phyloP scores from a whole-genome alignment of 1,140 invertebrate species.

The Polypedilum vanderplanki region DNA sequence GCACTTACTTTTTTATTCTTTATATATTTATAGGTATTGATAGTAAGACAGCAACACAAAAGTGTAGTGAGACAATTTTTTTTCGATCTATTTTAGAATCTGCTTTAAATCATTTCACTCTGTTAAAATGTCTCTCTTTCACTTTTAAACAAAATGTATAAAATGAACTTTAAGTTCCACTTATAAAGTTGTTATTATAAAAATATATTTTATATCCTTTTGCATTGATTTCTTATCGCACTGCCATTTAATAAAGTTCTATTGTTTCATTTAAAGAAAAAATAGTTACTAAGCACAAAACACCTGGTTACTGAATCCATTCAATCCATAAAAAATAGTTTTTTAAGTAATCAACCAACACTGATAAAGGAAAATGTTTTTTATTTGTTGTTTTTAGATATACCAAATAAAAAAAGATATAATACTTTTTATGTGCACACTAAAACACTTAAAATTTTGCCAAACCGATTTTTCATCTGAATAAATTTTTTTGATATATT shows the following conservation, averaged over 20 bases:
- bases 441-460: conserved; percentile 21
- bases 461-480: background rate
- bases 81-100: conserved; percentile 16
- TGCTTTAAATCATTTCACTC: conserved; percentile 23
- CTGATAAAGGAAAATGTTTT: conserved; percentile 12
- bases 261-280: background rate
- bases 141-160: background rate
- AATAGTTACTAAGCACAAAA: background rate
- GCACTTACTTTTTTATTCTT: background rate
- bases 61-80: background rate
- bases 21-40: background rate
- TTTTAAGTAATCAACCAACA: background rate
- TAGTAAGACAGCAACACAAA: background rate
- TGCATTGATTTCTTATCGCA: conserved; percentile 23
- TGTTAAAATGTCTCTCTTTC: conserved; percentile 1
- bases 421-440: conserved; percentile 8
- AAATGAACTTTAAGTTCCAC: conserved; percentile 3
- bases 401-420: conserved; percentile 3
- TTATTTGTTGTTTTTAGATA: background rate
- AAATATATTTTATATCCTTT: conserved; percentile 3
- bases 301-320: conserved; percentile 15
- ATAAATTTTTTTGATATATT: conserved; percentile 15
- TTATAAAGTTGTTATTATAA: background rate
- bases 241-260: background rate
- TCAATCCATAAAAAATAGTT: background rate